Evolutionary conservation across 2,113 vertebrate species (phyloP), one percentile per base, ranked within the genome.

Genomic region (Myotis davidii): DNA sequence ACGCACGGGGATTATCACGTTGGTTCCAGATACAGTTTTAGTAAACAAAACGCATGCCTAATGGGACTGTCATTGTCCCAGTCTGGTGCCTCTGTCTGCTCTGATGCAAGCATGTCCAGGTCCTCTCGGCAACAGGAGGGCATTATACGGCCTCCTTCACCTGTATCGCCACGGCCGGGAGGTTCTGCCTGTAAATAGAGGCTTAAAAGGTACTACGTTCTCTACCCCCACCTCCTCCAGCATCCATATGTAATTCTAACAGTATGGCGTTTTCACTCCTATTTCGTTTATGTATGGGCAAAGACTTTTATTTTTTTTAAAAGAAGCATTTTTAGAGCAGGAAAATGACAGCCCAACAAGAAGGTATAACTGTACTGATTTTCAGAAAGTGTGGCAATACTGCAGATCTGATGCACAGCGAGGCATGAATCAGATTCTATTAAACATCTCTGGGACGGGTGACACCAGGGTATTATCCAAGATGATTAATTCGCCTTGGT

Each of bases 371-470:
- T 99, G 98, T 99, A 98, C 99, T 98, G 99, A 99, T 99, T 99
- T 99, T 98, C 99, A 97, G 98, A 99, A 99, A 99, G 99, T 99
- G 98, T 98, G 98, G 98, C 98, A 98, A 98, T 98, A 99, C 99
- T 99, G 98, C 98, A 98, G 98, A 98, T 99, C 99, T 99, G 99
- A 99, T 99, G 99, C 98, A 98, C 98, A 96, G 98, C 97, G 96
- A 99, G 99, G 98, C 98, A 99, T 98, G 99, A 99, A 99, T 99
- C 99, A 99, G 99, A 99, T 99, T 99, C 99, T 99, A 99, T 99
- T 99, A 99, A 99, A 99, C 96, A 98, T 98, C 99, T 98, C 99
- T 98, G 99, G 99, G 99, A 99, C 98, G 98, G 99, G 98, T 98
- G 99, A 99, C 99, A 99, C 99, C 98, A 98, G 99, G 99, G 99